A percentile compares a stretch with the other conserved stretches of the same genome.
Evolutionary conservation across 1,140 invertebrate species (phyloP).

Genomic region (Chelonus insularis): DNA sequence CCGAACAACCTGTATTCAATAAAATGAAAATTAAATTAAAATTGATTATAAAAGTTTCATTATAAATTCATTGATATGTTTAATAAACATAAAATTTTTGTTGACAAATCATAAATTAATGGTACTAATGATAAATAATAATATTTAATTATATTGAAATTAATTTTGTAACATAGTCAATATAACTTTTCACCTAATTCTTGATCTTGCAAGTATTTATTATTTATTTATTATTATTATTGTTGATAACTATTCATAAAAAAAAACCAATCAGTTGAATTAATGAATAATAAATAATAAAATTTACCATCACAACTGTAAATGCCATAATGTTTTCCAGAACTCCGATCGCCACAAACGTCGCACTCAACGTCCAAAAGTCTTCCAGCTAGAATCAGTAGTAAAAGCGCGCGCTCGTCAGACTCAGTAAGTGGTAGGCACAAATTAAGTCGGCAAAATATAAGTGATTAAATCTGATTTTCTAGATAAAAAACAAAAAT

Average conservation of each 20-base stretch:
- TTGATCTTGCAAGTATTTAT: too few relatives aligned
- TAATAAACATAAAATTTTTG: too few relatives aligned
- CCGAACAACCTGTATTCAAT: slow-evolving; percentile 79
- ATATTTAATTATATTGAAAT: too few relatives aligned
- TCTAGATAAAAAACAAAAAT: background rate
- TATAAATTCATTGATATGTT: too few relatives aligned
- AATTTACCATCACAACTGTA: slow-evolving; percentile 94
- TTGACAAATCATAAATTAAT: too few relatives aligned
- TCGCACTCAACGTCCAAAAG: slow-evolving; percentile 94
- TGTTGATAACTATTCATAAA: too few relatives aligned
- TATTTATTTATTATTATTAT: too few relatives aligned
- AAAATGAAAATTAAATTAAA: slow-evolving; percentile 13
- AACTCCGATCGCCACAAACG: slow-evolving; percentile 94
- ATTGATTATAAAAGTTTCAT: slow-evolving; percentile 12
- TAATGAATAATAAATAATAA: slow-evolving; percentile 28
- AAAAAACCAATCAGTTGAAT: background rate
- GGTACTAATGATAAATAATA: too few relatives aligned
- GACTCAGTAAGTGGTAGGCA: background rate
- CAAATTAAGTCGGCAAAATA: background rate
- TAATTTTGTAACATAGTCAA: too few relatives aligned
- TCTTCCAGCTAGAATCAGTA: slow-evolving; percentile 76
- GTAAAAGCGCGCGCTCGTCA: background rate
- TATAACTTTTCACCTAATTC: too few relatives aligned
- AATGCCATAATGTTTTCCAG: slow-evolving; percentile 96
- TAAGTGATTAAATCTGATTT: background rate